phyloP scores from a whole-genome alignment of 2,888 invertebrate species.

The Digitonthophagus gazella region DNA sequence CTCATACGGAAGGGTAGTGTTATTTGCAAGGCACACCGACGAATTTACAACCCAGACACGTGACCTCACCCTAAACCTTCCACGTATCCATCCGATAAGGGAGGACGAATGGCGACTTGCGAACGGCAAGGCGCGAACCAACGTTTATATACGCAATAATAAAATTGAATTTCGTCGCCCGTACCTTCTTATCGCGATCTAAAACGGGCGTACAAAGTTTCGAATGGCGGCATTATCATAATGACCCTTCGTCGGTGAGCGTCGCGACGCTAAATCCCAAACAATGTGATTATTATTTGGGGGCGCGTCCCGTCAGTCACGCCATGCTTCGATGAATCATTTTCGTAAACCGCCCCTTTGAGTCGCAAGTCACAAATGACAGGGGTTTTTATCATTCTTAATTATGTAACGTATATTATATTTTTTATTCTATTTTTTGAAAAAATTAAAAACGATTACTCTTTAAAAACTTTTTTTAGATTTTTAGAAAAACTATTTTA shows the following conservation, averaged over 20 bases:
- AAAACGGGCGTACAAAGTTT: conserved; percentile 12
- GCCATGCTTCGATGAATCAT: conserved; percentile 35
- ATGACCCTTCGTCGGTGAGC: conserved; percentile 16
- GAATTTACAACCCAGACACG: conserved; percentile 12
- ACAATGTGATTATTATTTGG: conserved; percentile 28
- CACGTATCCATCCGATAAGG: conserved; percentile 10
- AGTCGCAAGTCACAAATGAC: background rate
- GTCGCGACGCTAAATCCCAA: conserved; percentile 15
- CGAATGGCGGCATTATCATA: conserved; percentile 17
- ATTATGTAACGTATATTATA: conserved; percentile 15
- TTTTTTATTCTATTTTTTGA: no score
- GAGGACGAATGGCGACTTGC: background rate
- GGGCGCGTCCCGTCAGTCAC: conserved; percentile 32
- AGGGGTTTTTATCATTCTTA: conserved; percentile 10
- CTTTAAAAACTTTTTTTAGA: no score
- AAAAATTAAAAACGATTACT: no score
- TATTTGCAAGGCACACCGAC: background rate
- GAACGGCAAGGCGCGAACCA: background rate
- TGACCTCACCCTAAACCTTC: conserved; percentile 9
- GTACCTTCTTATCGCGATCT: conserved; percentile 8
- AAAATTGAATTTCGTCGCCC: conserved; percentile 9
- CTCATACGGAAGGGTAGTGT: background rate
- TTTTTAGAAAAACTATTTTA: no score
- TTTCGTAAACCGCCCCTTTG: background rate
- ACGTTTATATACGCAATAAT: conserved; percentile 9